Evolutionary conservation across 2,888 invertebrate species (phyloP).

Genomic region (Cryptocheilus praepositus): DNA sequence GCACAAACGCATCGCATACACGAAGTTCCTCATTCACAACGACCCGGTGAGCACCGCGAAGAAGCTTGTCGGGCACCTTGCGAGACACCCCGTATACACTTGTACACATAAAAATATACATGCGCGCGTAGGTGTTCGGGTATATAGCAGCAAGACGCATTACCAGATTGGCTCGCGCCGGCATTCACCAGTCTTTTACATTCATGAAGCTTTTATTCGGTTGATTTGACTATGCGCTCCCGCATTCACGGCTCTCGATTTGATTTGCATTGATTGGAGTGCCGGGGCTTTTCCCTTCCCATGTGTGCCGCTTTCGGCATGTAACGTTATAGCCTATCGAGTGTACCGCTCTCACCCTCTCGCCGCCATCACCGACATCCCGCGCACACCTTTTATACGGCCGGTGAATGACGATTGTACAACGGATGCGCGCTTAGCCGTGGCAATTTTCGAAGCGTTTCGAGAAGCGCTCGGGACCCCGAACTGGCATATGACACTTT

Average conservation of each 20-base stretch:
- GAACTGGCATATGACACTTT: no score
- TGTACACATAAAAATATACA: no score
- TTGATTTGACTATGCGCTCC: slow-evolving; percentile 71
- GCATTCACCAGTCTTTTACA: slow-evolving; percentile 71
- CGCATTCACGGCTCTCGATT: slow-evolving; percentile 70
- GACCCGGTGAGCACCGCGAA: no score
- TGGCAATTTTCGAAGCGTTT: no score
- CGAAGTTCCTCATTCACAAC: no score
- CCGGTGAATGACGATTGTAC: neutral
- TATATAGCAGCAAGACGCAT: slow-evolving; percentile 62
- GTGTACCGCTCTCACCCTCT: slow-evolving; percentile 8
- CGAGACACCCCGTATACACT: neutral
- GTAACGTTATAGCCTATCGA: slow-evolving; percentile 29
- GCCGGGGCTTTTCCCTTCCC: slow-evolving; percentile 45
- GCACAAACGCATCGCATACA: no score
- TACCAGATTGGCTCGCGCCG: slow-evolving; percentile 70
- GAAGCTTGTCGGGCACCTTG: slow-evolving; percentile 1
- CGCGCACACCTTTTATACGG: neutral
- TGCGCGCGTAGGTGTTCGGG: no score
- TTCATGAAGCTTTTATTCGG: slow-evolving; percentile 73
- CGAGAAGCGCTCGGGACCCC: no score
- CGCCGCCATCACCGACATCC: neutral
- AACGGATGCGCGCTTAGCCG: no score
- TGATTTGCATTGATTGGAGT: slow-evolving; percentile 75
- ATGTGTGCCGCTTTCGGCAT: slow-evolving; percentile 17